Evolutionary conservation across 2,797 vertebrate genomes (phyloP).

Genomic region (Lithobates sylvaticus): DNA sequence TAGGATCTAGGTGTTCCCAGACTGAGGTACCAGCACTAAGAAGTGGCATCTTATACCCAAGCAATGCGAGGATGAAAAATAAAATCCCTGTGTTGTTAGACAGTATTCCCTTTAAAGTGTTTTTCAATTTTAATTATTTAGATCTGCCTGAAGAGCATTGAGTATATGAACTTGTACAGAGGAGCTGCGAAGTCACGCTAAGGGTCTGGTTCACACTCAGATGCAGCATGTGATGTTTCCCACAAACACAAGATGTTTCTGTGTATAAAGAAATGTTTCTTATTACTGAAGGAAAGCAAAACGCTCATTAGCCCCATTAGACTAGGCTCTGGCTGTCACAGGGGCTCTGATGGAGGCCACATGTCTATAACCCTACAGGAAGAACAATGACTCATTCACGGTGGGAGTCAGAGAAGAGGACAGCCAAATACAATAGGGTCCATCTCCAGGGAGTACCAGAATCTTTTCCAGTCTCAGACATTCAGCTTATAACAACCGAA

Average conservation of each 20-base stretch:
- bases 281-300: constrained; percentile 1
- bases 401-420: background rate
- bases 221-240: constrained; percentile 15
- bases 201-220: background rate
- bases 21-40: too few species aligned
- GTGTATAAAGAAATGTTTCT: constrained; percentile 24
- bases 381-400: constrained; percentile 25
- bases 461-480: background rate
- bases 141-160: background rate
- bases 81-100: too few species aligned
- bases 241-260: constrained; percentile 16
- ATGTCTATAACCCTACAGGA: constrained; percentile 17
- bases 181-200: background rate
- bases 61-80: too few species aligned
- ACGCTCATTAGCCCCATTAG: background rate
- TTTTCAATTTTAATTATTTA: too few species aligned
- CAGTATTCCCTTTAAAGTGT: too few species aligned
- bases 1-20: too few species aligned
- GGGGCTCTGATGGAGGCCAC: constrained; percentile 25
- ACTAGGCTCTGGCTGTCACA: constrained; percentile 18
- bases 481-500: too few species aligned
- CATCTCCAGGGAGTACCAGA: constrained; percentile 22
- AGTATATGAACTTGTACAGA: background rate
- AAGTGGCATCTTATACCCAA: too few species aligned
- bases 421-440: constrained; percentile 8